Evolutionary conservation across 2,797 vertebrate genomes (phyloP).

Genomic region (Mycteria americana): DNA sequence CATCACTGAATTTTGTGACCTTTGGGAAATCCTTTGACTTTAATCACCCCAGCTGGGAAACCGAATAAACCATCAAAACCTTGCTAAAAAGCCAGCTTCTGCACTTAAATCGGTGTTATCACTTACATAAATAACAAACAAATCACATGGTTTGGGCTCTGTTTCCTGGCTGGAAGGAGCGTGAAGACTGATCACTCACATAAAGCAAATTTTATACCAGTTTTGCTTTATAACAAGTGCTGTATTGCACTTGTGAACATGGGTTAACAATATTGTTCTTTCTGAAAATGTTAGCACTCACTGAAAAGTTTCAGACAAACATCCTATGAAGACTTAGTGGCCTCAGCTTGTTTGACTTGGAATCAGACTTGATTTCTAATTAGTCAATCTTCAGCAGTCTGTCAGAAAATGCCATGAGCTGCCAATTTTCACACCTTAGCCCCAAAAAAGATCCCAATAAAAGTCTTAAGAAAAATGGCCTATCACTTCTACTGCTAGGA

Average conservation of each 20-base stretch:
- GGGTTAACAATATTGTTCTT: conserved; percentile 63
- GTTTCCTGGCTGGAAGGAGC: conserved; percentile 65
- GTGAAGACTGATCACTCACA: conserved; percentile 59
- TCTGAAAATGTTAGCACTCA: conserved; percentile 50
- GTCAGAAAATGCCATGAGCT: conserved; percentile 55
- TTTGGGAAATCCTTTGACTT: not conserved
- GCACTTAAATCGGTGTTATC: conserved; percentile 9
- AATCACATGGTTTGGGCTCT: not conserved
- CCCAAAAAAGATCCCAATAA: conserved; percentile 45
- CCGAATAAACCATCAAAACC: not conserved
- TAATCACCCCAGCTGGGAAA: not conserved
- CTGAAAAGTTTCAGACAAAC: conserved; percentile 71
- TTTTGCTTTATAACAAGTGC: conserved; percentile 26
- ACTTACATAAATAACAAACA: conserved; percentile 58
- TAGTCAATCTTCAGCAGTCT: conserved; percentile 68
- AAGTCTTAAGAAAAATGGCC: conserved; percentile 49
- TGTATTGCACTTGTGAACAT: conserved; percentile 31
- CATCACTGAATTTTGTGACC: not conserved
- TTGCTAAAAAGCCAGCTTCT: not conserved
- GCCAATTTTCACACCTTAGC: conserved; percentile 77
- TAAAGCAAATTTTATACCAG: conserved; percentile 32
- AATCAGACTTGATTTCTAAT: conserved; percentile 68
- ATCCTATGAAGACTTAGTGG: conserved; percentile 66
- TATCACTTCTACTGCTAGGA: conserved; percentile 30
- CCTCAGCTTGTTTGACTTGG: conserved; percentile 75